Percentiles rank a stretch among this genome's conserved stretches.
Conservation (phyloP, 2,113 vertebrate species). For the Monopterus albus region DNA sequence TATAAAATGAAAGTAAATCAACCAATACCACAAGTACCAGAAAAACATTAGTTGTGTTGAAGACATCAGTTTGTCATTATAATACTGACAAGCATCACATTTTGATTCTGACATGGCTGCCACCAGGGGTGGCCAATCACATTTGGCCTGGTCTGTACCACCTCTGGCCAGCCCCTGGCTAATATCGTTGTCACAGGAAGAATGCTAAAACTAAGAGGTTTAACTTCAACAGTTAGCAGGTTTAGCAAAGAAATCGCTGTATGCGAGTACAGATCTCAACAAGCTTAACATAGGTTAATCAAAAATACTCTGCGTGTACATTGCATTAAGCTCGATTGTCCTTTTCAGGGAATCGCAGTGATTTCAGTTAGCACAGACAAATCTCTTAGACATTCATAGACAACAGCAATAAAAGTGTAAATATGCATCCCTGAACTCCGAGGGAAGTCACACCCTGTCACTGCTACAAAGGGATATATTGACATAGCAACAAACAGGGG, state of each 20-base stretch:
- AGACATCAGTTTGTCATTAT: too few relatives aligned
- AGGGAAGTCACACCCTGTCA: neutral
- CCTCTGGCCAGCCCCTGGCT: too few relatives aligned
- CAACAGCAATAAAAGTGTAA: slow-evolving; percentile 46
- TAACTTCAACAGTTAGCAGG: neutral
- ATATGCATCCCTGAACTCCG: slow-evolving; percentile 27
- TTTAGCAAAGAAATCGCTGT: slow-evolving; percentile 28
- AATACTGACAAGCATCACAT: too few relatives aligned
- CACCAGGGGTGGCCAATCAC: too few relatives aligned
- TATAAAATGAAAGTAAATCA: too few relatives aligned
- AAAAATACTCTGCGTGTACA: neutral
- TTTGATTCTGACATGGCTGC: too few relatives aligned
- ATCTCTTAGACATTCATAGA: slow-evolving; percentile 40
- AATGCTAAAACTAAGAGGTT: neutral
- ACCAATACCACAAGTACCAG: too few relatives aligned
- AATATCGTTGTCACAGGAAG: too few relatives aligned
- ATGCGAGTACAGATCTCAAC: slow-evolving; percentile 25
- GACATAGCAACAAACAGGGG: slow-evolving; percentile 49
- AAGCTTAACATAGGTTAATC: neutral
- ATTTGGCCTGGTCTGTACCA: too few relatives aligned
- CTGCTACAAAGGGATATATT: slow-evolving; percentile 39
- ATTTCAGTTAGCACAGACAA: slow-evolving; percentile 26
- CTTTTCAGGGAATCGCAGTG: slow-evolving; percentile 18
- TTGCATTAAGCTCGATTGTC: neutral
- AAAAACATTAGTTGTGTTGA: too few relatives aligned